A percentile compares a stretch with the other conserved stretches of the same genome.
Evolutionary conservation across 2,797 vertebrate genomes (phyloP).

Genomic region (Pteronotus mesoamericanus): DNA sequence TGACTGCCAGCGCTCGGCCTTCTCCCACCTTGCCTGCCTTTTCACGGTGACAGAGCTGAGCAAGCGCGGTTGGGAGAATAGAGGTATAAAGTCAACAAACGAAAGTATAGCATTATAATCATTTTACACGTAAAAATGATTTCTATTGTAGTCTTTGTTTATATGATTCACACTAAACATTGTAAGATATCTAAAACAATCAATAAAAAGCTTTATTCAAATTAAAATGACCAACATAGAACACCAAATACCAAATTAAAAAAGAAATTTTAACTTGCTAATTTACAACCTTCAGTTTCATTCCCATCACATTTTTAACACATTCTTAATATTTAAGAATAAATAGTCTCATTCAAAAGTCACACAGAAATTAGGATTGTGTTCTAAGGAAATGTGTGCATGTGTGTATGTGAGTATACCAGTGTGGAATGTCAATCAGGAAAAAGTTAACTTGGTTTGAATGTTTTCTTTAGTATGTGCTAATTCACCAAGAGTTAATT

Average conservation of each 20-base stretch:
- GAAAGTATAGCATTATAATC: neutral
- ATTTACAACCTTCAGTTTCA: neutral
- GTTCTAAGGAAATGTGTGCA: neutral
- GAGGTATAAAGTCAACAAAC: neutral
- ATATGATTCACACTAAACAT: conserved; percentile 4
- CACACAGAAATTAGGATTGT: neutral
- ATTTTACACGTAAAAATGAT: neutral
- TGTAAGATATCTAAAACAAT: neutral
- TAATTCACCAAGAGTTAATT: neutral
- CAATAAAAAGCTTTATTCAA: neutral
- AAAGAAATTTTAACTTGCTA: neutral
- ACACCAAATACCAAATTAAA: neutral
- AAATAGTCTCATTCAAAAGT: neutral
- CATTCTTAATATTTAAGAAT: neutral
- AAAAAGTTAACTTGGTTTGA: neutral
- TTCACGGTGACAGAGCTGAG: neutral
- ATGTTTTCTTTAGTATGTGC: neutral
- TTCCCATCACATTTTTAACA: neutral
- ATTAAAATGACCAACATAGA: neutral
- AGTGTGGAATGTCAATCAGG: neutral
- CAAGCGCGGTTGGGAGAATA: neutral
- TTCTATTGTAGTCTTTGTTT: neutral
- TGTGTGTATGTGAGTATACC: neutral
- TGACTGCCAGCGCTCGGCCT: neutral
- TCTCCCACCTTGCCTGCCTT: neutral